Conservation (phyloP, 2,888 invertebrate genomes). For the Epiblema foenella region DNA sequence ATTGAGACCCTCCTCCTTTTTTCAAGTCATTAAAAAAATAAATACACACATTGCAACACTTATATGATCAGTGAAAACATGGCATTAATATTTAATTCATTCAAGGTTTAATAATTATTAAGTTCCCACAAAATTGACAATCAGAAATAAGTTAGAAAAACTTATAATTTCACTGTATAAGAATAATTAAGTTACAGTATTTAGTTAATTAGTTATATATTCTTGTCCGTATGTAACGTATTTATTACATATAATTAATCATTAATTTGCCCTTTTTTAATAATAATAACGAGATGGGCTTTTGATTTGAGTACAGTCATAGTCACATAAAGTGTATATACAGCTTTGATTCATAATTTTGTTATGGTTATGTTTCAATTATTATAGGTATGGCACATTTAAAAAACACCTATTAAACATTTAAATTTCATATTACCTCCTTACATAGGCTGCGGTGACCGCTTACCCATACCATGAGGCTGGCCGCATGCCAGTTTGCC, state of each 20-base stretch:
- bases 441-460: no score
- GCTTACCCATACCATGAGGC: no score
- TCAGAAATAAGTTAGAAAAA: constrained; percentile 10
- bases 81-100: no score
- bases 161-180: constrained; percentile 8
- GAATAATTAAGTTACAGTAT: constrained; percentile 17
- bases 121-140: constrained; percentile 5
- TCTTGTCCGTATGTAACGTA: background rate
- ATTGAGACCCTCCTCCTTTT: no score
- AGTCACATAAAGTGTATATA: background rate
- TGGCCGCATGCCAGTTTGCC: no score
- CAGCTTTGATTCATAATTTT: background rate
- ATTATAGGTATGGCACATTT: constrained; percentile 35
- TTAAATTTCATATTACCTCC: background rate
- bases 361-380: background rate
- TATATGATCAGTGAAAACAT: no score
- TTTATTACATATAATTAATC: no score
- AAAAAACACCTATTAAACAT: background rate
- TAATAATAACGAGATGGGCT: no score
- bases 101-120: no score
- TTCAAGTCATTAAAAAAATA: no score
- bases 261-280: no score
- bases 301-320: background rate
- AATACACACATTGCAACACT: no score
- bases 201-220: constrained; percentile 12